These are phyloP conservation scores for Cotesia typhae DNA, from an alignment of 1,140 invertebrate genomes.

Conservation along the genomic window DNA sequence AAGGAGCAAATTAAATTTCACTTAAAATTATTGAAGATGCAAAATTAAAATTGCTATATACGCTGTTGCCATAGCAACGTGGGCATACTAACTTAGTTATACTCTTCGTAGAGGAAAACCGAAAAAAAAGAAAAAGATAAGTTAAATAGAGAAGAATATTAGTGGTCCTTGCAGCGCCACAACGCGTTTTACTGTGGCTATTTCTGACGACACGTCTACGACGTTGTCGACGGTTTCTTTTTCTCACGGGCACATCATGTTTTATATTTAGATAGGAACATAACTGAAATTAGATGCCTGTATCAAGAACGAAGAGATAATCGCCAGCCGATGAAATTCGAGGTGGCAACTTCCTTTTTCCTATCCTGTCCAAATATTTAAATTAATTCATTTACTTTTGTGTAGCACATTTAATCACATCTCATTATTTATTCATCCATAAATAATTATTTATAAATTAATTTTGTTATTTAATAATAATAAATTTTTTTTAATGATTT, in stretches of 20 bases:
- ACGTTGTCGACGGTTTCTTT: constrained; percentile 32
- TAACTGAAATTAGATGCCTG: constrained; percentile 41
- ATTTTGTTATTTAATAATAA: neutral
- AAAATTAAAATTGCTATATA: constrained; percentile 8
- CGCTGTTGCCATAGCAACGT: constrained; percentile 29
- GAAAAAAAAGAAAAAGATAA: constrained; percentile 10
- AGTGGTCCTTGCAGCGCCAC: constrained; percentile 17
- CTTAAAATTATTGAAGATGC: constrained; percentile 10
- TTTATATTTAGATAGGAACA: constrained; percentile 43
- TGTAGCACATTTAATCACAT: neutral
- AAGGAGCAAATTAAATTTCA: neutral
- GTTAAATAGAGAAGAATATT: constrained; percentile 5
- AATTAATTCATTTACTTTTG: constrained; percentile 3
- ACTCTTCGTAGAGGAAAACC: constrained; percentile 13
- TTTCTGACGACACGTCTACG: constrained; percentile 28
- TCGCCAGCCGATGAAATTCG: constrained; percentile 36
- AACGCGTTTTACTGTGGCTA: constrained; percentile 35
- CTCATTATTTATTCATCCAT: neutral
- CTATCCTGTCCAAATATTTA: constrained; percentile 10
- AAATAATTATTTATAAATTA: no score
- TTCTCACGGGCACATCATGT: constrained; percentile 38
- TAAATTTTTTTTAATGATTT: constrained; percentile 37
- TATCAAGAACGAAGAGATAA: constrained; percentile 16
- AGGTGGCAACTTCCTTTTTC: constrained; percentile 34
- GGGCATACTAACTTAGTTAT: constrained; percentile 16